Conservation (phyloP, 2,113 vertebrate species). For the Bujurquina vittata region DNA sequence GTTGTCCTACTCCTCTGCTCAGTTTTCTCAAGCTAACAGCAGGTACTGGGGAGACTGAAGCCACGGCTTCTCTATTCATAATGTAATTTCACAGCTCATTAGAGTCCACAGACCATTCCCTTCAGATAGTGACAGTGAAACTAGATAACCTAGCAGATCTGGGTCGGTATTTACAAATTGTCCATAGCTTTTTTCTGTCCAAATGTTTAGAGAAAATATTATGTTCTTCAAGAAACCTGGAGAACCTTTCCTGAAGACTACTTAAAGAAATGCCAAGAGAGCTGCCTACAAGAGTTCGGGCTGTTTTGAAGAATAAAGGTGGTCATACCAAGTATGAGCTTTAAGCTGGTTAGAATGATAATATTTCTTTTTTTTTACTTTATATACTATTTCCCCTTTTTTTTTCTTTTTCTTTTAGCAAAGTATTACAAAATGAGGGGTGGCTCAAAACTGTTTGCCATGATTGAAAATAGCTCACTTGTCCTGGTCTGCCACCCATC, state of each 20-base stretch:
- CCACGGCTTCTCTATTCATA: slow-evolving; percentile 58
- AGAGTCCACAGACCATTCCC: slow-evolving; percentile 61
- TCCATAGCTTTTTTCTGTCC: background rate
- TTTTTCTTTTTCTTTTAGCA: too few relatives aligned
- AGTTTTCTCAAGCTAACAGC: slow-evolving; percentile 50
- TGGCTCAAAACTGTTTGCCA: background rate
- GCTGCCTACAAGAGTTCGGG: too few relatives aligned
- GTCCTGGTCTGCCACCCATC: background rate
- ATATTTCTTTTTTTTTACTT: background rate
- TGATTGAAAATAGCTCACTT: background rate
- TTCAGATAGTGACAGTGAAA: slow-evolving; percentile 65
- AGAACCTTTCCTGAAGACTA: background rate
- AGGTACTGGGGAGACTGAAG: slow-evolving; percentile 58
- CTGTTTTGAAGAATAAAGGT: background rate
- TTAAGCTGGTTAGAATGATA: background rate
- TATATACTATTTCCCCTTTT: background rate
- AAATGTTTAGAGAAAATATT: background rate
- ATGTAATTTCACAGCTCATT: slow-evolving; percentile 82
- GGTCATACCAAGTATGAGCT: background rate
- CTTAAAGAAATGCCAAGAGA: background rate
- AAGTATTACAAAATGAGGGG: background rate
- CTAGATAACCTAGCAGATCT: slow-evolving; percentile 63
- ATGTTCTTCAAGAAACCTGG: background rate
- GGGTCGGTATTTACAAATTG: slow-evolving; percentile 51
- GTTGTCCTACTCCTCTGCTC: slow-evolving; percentile 57